These are phyloP conservation scores for Megalonaias nervosa DNA, from an alignment of 1,140 invertebrate genomes.

Conservation along the genomic window DNA sequence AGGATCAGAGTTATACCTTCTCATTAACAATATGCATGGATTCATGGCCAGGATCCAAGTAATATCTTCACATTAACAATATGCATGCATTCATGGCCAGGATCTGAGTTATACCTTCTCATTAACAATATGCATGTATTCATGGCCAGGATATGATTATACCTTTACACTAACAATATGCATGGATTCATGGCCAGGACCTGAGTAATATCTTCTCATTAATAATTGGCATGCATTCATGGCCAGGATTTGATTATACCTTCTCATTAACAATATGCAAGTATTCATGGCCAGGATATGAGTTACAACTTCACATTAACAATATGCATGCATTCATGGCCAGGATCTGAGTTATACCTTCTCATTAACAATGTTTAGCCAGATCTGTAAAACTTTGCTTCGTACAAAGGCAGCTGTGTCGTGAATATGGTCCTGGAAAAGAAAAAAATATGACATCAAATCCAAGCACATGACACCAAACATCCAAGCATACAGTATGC, in stretches of 20 bases:
- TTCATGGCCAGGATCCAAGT: too few species aligned
- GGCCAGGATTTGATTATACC: too few species aligned
- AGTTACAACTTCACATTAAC: too few species aligned
- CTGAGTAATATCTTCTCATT: too few species aligned
- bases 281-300: too few species aligned
- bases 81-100: too few species aligned
- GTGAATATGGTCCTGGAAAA: conserved; percentile 84
- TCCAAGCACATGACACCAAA: too few species aligned
- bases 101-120: conserved; percentile 73
- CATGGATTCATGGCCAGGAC: too few species aligned
- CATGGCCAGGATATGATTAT: not conserved
- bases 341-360: conserved; percentile 68
- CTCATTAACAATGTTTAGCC: conserved; percentile 81
- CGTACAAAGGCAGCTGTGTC: conserved; percentile 88
- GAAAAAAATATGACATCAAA: not conserved
- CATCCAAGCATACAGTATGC: too few species aligned
- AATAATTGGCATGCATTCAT: too few species aligned
- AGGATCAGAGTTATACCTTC: conserved; percentile 69
- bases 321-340: too few species aligned
- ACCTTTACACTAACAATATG: conserved; percentile 80
- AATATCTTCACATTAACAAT: conserved; percentile 79
- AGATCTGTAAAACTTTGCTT: conserved; percentile 83
- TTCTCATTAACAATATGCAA: too few species aligned
- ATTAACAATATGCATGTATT: conserved; percentile 73
- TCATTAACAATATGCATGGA: conserved; percentile 76